Evolutionary conservation across 2,888 invertebrate genomes (phyloP).

Genomic region (Limenitis camilla): DNA sequence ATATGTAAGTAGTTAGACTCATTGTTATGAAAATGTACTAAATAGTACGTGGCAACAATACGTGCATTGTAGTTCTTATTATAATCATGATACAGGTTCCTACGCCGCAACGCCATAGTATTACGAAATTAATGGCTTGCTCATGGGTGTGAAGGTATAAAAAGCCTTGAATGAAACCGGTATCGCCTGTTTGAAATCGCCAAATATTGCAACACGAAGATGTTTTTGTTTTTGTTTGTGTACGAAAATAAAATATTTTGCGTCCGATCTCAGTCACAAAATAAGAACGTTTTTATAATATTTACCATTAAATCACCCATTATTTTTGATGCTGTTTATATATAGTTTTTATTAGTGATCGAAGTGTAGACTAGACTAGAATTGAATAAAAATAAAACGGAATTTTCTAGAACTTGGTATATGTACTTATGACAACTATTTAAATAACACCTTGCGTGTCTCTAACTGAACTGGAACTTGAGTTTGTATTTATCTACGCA

Average conservation of each 20-base stretch:
- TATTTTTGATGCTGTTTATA: no score
- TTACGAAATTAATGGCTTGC: slow-evolving; percentile 5
- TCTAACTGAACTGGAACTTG: neutral
- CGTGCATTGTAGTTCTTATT: neutral
- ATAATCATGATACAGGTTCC: neutral
- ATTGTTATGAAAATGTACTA: neutral
- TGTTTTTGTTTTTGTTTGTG: neutral
- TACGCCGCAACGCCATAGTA: neutral
- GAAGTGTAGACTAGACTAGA: neutral
- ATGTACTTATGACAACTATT: neutral
- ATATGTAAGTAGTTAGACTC: no score
- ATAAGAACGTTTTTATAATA: no score
- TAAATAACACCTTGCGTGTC: neutral
- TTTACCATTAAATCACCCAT: no score
- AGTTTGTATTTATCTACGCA: no score
- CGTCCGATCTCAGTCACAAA: no score
- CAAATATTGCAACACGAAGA: slow-evolving; percentile 17
- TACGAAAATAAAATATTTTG: no score
- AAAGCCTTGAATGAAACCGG: slow-evolving; percentile 28
- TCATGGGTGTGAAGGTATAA: neutral
- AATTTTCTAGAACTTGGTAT: slow-evolving; percentile 1
- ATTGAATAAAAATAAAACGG: no score
- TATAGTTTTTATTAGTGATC: neutral
- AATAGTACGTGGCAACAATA: neutral
- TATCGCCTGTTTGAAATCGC: slow-evolving; percentile 32